Evolutionary conservation across 2,797 vertebrate genomes (phyloP).

Genomic region (Leptatherina wallacei): DNA sequence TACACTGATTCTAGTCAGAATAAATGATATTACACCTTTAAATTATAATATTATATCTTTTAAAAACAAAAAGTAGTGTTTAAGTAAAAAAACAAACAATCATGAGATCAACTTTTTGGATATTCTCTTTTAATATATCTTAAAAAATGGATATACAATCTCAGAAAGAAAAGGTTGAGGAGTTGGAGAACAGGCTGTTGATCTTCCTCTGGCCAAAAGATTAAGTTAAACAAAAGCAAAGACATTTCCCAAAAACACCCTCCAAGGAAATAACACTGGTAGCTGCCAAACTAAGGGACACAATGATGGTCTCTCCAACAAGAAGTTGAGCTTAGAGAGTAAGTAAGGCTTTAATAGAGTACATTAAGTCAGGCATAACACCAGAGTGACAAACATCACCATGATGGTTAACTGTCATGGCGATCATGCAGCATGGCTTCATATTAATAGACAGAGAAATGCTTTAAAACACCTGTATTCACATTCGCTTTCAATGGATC

Average conservation of each 20-base stretch:
- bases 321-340: neutral
- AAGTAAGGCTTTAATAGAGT: neutral
- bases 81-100: neutral
- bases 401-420: neutral
- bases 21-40: no score
- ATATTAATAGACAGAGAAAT: neutral
- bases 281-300: neutral
- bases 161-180: conserved; percentile 70
- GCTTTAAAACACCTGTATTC: no score
- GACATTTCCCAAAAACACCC: neutral
- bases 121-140: conserved; percentile 80
- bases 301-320: neutral
- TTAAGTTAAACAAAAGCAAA: neutral
- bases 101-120: conserved; percentile 38
- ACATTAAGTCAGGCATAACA: neutral
- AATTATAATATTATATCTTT: no score
- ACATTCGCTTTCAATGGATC: neutral
- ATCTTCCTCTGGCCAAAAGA: conserved; percentile 32
- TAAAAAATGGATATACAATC: conserved; percentile 81
- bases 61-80: neutral
- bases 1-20: no score
- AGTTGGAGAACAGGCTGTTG: conserved; percentile 41
- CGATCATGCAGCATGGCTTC: neutral
- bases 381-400: no score
- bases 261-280: neutral